These are phyloP conservation scores for Syndactyla subalaris DNA, from an alignment of 2,797 vertebrate genomes.

Conservation along the genomic window DNA sequence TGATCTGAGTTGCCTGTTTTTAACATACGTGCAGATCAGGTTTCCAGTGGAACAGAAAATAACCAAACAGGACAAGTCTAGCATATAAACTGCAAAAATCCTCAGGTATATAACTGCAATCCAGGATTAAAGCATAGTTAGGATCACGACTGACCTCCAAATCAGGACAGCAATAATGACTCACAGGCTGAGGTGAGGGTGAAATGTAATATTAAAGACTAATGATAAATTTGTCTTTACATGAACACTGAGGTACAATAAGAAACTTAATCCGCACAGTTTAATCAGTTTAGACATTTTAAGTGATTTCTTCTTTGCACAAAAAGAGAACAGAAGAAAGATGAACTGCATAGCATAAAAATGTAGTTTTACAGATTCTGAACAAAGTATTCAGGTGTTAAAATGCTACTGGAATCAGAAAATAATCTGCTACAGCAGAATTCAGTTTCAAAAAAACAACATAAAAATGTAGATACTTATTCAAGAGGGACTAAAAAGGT, in stretches of 20 bases:
- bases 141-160: background rate
- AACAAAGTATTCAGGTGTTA: background rate
- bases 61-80: background rate
- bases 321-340: background rate
- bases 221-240: background rate
- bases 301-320: background rate
- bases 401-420: background rate
- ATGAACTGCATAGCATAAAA: background rate
- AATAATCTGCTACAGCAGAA: background rate
- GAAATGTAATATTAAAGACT: background rate
- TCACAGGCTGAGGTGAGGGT: background rate
- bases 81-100: background rate
- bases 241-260: background rate
- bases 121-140: background rate
- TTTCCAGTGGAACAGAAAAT: background rate
- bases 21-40: background rate
- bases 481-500: background rate
- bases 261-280: background rate
- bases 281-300: background rate
- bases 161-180: background rate
- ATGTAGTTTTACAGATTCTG: background rate
- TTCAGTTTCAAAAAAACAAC: background rate
- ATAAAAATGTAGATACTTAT: background rate
- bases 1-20: background rate
- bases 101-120: background rate